Base-by-base conservation (phyloP, 1,140 invertebrate species). In the Sarcophaga bullata region DNA sequence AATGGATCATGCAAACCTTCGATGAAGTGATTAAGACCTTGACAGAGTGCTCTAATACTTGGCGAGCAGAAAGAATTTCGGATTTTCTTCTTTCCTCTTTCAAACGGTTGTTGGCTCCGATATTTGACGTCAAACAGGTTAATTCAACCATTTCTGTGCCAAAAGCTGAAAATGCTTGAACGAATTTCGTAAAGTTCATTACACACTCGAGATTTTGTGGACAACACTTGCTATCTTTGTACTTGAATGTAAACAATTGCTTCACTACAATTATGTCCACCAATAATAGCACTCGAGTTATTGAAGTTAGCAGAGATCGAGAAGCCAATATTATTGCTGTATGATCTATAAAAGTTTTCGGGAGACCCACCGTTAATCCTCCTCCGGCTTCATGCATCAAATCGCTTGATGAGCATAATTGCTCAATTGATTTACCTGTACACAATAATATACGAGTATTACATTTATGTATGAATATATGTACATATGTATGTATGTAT, bases 241-340 rank as follows among this genome's bases (percentile, higher is more conserved):
- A 98, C 91, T 99, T 99, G 80, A 97, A 97, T 75, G 96, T 93
- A 68, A 99, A 92, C 68, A 99, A 92, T 91, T 99, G 98, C 89
- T 99, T 99, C 25, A 99, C 98, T 9, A 99, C 96, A 68, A 99
- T 98, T 87, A 98, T 97, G 91, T 99, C 98, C n/a, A 98, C 98
- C 82, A 99, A 92, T 19, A 99, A 92, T n/a, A 99, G 93, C 72
- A 99, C 98, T 88, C 97, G 92, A 8, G 98, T 99, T 83, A 99
- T 97, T 52, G 97, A 97, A 46, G 96, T 96, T 11, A 99, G 92
- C 8, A 99, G 93, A 86, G 97, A 96, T 84, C 98, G 92, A 37
- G 98, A 97, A 47, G 98, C 97, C 84, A 97, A 92, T 80, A 99
- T 96, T 91, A 99, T 94, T 8, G 94, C 93, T 81, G 93, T 78